These are phyloP conservation scores for Xiphorhynchus erythropygius DNA, from an alignment of 2,797 vertebrate species.

Conservation along the genomic window DNA sequence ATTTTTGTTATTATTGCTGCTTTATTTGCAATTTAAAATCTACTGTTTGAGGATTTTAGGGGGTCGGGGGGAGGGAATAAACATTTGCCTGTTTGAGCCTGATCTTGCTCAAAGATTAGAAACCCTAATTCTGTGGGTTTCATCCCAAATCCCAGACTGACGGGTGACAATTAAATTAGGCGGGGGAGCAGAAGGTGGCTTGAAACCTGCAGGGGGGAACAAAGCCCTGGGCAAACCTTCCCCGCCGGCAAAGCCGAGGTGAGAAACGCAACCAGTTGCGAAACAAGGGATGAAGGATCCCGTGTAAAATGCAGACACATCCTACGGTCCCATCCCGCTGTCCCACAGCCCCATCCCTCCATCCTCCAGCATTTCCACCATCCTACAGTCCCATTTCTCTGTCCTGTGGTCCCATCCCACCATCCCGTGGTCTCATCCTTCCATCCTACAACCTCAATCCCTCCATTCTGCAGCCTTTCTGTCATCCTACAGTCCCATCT, in stretches of 20 bases:
- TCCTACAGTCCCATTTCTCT: fast-evolving
- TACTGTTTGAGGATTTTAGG: background rate
- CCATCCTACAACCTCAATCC: fast-evolving
- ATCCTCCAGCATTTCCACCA: background rate
- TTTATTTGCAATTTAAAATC: background rate
- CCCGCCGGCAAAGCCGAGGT: background rate
- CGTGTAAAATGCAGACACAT: background rate
- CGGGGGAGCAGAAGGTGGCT: background rate
- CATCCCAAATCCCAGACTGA: constrained; percentile 19
- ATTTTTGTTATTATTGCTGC: background rate
- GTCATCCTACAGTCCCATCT: fast-evolving
- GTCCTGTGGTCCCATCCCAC: fast-evolving
- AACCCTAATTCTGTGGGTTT: background rate
- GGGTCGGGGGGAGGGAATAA: background rate
- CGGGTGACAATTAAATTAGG: constrained; percentile 57
- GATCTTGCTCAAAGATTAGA: background rate
- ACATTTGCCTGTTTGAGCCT: background rate
- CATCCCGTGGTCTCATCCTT: fast-evolving
- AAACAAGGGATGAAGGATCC: background rate
- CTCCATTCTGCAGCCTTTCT: fast-evolving
- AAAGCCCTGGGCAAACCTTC: constrained; percentile 6
- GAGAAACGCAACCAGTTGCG: background rate
- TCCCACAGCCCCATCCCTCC: fast-evolving
- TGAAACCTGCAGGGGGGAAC: background rate
- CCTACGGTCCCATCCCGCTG: fast-evolving